Evolutionary conservation across 1,140 invertebrate species (phyloP).

Genomic region (Fopius arisanus): DNA sequence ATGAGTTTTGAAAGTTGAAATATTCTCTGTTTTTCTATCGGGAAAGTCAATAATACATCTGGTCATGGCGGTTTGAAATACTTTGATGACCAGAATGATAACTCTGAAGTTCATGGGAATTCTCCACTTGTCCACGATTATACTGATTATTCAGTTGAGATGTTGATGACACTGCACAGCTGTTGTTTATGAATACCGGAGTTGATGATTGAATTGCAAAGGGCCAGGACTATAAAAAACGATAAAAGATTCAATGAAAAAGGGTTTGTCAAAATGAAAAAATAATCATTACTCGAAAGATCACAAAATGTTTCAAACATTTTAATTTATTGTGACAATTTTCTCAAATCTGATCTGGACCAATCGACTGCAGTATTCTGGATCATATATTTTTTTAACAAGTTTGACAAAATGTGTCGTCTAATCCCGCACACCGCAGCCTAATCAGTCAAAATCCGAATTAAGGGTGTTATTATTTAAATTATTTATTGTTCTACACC

Average conservation of each 20-base stretch:
- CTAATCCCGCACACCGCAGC: no score
- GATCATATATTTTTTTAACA: no score
- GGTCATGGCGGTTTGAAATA: slow-evolving; percentile 42
- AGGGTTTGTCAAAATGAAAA: slow-evolving; percentile 8
- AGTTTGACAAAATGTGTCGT: no score
- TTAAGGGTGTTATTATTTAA: no score
- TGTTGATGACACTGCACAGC: slow-evolving; percentile 51
- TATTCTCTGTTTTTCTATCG: neutral
- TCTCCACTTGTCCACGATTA: slow-evolving; percentile 40
- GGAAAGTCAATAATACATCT: slow-evolving; percentile 50
- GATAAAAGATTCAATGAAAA: neutral
- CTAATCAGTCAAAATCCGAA: no score
- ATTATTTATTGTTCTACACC: no score
- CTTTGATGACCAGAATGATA: slow-evolving; percentile 49
- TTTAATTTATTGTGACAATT: no score
- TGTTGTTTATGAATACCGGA: slow-evolving; percentile 51
- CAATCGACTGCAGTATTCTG: no score
- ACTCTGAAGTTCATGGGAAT: slow-evolving; percentile 43
- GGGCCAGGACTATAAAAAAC: slow-evolving; percentile 54
- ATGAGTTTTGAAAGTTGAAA: neutral
- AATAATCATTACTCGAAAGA: slow-evolving; percentile 1
- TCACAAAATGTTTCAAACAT: neutral
- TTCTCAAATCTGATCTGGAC: neutral
- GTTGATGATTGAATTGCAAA: slow-evolving; percentile 51
- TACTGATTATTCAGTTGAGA: slow-evolving; percentile 49